A percentile compares a stretch with the other conserved stretches of the same genome.
These are phyloP conservation scores for Luscinia luscinia DNA, from an alignment of 2,797 vertebrate genomes.

Conservation along the genomic window DNA sequence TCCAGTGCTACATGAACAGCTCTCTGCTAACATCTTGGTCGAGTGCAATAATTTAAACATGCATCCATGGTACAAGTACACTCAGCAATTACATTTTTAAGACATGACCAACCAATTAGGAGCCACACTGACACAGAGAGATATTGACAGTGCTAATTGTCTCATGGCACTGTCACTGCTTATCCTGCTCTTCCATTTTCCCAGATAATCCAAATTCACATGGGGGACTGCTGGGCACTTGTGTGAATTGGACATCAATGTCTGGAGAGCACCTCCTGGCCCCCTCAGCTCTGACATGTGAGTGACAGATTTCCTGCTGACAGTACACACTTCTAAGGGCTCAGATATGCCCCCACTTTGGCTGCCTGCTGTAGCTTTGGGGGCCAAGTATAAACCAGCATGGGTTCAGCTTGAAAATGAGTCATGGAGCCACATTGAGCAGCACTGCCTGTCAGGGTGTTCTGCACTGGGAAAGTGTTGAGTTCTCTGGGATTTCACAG, in stretches of 20 bases:
- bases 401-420: not conserved
- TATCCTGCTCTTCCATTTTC: not conserved
- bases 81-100: conserved; percentile 13
- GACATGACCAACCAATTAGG: conserved; percentile 3
- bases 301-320: not conserved
- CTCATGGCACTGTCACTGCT: not conserved
- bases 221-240: not conserved
- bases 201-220: not conserved
- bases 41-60: not conserved
- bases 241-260: not conserved
- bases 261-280: not conserved
- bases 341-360: not conserved
- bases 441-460: not conserved
- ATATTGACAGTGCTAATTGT: conserved; percentile 9
- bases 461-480: not conserved
- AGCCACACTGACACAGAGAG: not conserved
- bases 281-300: not conserved
- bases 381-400: not conserved
- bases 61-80: not conserved
- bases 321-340: not conserved
- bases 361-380: not conserved
- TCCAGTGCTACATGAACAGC: not conserved
- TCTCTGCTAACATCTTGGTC: not conserved
- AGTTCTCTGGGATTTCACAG: not conserved
- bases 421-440: not conserved